Evolutionary conservation across 2,113 vertebrate species (phyloP).

Genomic region (Thalassoma bifasciatum): DNA sequence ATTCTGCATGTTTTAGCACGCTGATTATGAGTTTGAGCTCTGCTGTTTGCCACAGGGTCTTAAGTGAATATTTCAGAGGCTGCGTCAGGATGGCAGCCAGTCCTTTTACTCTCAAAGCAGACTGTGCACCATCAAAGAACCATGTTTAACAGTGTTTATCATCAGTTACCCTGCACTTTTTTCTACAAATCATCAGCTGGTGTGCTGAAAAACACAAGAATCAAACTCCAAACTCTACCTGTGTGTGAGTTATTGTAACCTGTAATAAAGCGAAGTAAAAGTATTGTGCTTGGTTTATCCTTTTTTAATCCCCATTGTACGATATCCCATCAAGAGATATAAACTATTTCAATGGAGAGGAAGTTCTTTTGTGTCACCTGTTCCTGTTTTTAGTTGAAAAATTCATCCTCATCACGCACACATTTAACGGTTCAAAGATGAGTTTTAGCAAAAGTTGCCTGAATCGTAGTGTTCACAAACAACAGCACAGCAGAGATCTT

Average conservation of each 20-base stretch:
- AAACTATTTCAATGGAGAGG: neutral
- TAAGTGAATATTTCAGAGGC: slow-evolving; percentile 61
- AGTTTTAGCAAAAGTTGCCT: neutral
- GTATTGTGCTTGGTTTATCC: neutral
- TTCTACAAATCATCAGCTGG: neutral
- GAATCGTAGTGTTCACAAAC: neutral
- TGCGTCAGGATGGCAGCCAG: slow-evolving; percentile 41
- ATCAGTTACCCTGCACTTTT: neutral
- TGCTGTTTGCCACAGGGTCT: neutral
- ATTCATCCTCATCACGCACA: too few species aligned
- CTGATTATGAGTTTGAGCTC: neutral
- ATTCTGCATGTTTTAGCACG: slow-evolving; percentile 73
- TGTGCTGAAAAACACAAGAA: neutral
- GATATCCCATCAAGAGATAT: neutral
- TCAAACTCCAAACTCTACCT: neutral
- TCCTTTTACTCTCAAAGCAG: neutral
- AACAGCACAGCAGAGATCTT: neutral
- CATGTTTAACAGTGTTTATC: neutral
- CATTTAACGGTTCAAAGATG: neutral
- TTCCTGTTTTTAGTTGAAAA: slow-evolving; percentile 3
- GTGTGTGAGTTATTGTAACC: too few species aligned
- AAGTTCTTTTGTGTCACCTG: neutral
- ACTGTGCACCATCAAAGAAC: neutral
- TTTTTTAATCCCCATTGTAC: neutral
- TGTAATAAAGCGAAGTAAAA: neutral